Evolutionary conservation across 2,797 vertebrate species (phyloP).

Genomic region (Xiphophorus birchmanni): DNA sequence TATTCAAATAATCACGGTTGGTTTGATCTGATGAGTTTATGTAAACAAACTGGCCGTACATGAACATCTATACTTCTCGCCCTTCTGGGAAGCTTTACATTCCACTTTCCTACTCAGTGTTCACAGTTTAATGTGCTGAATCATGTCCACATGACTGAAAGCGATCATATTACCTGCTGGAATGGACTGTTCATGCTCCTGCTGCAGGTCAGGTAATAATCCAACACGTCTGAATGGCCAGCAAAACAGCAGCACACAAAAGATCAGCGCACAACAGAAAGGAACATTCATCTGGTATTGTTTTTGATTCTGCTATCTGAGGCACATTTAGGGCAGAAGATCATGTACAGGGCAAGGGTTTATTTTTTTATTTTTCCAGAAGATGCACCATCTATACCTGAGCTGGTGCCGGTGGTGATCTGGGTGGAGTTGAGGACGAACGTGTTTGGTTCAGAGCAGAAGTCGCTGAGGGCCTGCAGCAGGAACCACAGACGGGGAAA

Average conservation of each 20-base stretch:
- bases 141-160: constrained; percentile 9
- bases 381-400: constrained; percentile 78
- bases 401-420: constrained; percentile 84
- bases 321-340: constrained; percentile 33
- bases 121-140: constrained; percentile 14
- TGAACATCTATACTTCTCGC: constrained; percentile 36
- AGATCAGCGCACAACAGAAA: constrained; percentile 47
- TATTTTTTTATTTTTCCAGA: constrained; percentile 9
- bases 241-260: constrained; percentile 58
- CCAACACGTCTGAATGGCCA: constrained; percentile 86
- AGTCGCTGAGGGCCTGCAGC: constrained; percentile 89
- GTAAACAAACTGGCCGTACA: constrained; percentile 24
- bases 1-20: not conserved
- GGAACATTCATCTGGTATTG: constrained; percentile 38
- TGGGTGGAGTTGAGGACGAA: constrained; percentile 91
- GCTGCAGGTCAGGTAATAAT: constrained; percentile 92
- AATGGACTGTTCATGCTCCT: constrained; percentile 88
- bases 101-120: constrained; percentile 4
- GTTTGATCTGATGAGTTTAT: not conserved
- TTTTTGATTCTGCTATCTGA: constrained; percentile 40
- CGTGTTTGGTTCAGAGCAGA: constrained; percentile 88
- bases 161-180: constrained; percentile 85
- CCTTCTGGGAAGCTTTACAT: constrained; percentile 25
- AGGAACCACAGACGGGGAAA: constrained; percentile 34
- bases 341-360: constrained; percentile 15